phyloP scores from a whole-genome alignment of 2,797 vertebrate species.

The Mus minutoides region DNA sequence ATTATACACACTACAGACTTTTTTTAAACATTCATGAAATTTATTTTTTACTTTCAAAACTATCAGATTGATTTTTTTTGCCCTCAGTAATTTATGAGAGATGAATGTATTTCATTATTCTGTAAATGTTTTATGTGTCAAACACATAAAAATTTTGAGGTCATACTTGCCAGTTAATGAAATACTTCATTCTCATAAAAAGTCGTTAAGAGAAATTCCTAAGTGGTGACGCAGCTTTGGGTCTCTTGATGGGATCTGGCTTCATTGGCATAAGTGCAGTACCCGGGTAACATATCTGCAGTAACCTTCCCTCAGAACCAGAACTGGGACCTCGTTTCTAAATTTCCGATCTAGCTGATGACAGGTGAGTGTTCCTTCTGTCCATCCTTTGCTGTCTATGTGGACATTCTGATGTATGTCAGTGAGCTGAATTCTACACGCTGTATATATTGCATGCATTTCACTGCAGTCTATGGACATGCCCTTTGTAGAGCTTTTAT shows the following conservation, averaged over 20 bases:
- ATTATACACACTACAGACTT: conserved; percentile 34
- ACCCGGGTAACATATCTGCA: conserved; percentile 72
- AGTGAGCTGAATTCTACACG: conserved; percentile 51
- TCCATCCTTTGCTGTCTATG: conserved; percentile 69
- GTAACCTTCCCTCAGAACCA: conserved; percentile 35
- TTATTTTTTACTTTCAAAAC: conserved; percentile 45
- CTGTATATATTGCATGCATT: conserved; percentile 67
- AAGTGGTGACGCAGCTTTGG: conserved; percentile 36
- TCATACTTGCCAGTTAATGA: conserved; percentile 43
- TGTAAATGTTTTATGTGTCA: conserved; percentile 55
- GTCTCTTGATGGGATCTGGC: conserved; percentile 38
- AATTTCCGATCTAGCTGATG: conserved; percentile 43
- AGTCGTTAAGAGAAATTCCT: conserved; percentile 56
- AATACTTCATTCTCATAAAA: conserved; percentile 68
- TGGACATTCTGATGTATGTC: conserved; percentile 73
- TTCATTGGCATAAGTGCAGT: conserved; percentile 60
- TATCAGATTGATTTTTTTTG: conserved; percentile 56
- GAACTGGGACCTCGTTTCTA: conserved; percentile 53
- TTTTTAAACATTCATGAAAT: conserved; percentile 46
- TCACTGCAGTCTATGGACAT: conserved; percentile 62
- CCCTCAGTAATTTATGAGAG: conserved; percentile 18
- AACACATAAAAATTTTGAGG: conserved; percentile 17
- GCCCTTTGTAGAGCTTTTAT: conserved; percentile 78
- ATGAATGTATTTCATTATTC: conserved; percentile 36
- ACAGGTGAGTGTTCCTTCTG: conserved; percentile 28